Percentiles rank a stretch among this genome's conserved stretches.
Conservation (phyloP, 2,113 vertebrate genomes). For the Austrofundulus limnaeus region DNA sequence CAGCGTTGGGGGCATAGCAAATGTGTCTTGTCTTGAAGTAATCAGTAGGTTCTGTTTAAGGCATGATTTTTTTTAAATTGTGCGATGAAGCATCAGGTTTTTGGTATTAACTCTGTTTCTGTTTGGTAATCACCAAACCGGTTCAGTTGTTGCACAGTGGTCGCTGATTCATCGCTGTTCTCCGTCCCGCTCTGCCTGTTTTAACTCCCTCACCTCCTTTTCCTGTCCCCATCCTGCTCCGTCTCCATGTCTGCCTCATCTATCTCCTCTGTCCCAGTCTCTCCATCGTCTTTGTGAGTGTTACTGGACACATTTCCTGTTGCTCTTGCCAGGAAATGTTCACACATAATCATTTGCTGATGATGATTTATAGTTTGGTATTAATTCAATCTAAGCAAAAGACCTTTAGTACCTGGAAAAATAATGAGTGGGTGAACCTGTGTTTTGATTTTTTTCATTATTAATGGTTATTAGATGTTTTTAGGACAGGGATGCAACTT, state of each 20-base stretch:
- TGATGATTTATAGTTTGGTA: not conserved
- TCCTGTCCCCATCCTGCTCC: constrained; percentile 53
- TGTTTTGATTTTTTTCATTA: not conserved
- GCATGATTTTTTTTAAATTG: too few species aligned
- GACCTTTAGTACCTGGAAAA: not conserved
- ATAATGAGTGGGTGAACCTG: not conserved
- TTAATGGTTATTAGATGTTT: too few species aligned
- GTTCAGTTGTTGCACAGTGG: constrained; percentile 1
- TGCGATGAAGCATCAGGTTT: too few species aligned
- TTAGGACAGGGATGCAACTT: too few species aligned
- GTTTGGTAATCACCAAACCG: not conserved
- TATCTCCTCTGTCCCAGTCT: not conserved
- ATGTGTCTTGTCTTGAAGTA: too few species aligned
- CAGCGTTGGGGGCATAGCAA: too few species aligned
- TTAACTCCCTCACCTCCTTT: constrained; percentile 56
- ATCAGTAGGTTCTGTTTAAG: too few species aligned
- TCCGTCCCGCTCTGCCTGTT: constrained; percentile 1
- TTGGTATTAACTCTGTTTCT: too few species aligned
- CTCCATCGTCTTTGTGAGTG: constrained; percentile 6
- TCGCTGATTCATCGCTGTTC: constrained; percentile 33
- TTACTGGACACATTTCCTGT: constrained; percentile 38
- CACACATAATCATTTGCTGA: not conserved
- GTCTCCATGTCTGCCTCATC: constrained; percentile 43
- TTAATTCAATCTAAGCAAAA: not conserved
- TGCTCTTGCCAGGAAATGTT: constrained; percentile 3